phyloP scores from a whole-genome alignment of 2,888 invertebrate species.

The Laspeyria flexula region DNA sequence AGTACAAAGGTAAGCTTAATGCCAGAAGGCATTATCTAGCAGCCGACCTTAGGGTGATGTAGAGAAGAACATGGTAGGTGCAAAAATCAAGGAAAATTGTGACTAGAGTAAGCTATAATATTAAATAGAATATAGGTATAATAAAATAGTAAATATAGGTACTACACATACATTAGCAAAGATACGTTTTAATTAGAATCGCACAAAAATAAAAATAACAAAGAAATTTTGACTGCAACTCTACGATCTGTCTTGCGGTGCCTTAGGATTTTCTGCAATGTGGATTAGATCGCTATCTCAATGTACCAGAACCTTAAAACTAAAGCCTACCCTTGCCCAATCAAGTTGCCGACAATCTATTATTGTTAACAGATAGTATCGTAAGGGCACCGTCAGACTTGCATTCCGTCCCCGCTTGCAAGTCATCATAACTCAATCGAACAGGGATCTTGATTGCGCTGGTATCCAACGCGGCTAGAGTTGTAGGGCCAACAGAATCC shows the following conservation, averaged over 20 bases:
- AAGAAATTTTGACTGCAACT: neutral
- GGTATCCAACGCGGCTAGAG: constrained; percentile 28
- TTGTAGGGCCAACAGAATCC: constrained; percentile 29
- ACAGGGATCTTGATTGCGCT: constrained; percentile 61
- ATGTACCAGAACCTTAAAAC: constrained; percentile 15
- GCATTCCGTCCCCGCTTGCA: constrained; percentile 46
- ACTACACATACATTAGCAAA: no score
- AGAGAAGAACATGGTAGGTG: no score
- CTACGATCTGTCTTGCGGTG: neutral
- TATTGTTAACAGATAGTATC: constrained; percentile 40
- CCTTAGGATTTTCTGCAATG: constrained; percentile 8
- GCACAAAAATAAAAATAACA: neutral
- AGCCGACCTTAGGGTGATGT: no score
- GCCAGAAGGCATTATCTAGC: no score
- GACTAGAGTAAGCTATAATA: no score
- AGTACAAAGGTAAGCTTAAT: no score
- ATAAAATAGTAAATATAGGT: no score
- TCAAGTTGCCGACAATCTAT: constrained; percentile 36
- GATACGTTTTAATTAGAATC: no score
- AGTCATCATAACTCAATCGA: constrained; percentile 64
- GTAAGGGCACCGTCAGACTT: constrained; percentile 33
- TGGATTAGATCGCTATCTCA: constrained; percentile 14
- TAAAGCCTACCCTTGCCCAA: constrained; percentile 18
- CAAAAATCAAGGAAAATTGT: no score
- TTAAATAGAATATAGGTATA: no score